A percentile compares a stretch with the other conserved stretches of the same genome.
phyloP scores from a whole-genome alignment of 2,113 vertebrate genomes.

The Forbesichthys agassizii region DNA sequence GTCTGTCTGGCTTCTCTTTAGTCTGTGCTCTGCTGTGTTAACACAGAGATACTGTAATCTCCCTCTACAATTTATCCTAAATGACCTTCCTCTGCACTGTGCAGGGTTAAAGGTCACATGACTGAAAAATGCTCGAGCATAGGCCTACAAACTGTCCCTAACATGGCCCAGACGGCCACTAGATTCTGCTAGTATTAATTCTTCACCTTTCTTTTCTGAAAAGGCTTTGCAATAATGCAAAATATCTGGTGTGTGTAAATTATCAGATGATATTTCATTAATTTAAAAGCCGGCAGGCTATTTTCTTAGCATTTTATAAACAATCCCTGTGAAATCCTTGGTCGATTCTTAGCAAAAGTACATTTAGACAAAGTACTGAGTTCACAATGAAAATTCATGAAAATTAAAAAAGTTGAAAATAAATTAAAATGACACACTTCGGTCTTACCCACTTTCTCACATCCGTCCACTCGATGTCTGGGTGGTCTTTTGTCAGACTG shows the following conservation, averaged over 20 bases:
- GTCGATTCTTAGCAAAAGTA: too few species aligned
- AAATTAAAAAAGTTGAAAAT: too few species aligned
- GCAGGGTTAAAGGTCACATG: conserved; percentile 36
- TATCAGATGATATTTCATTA: too few species aligned
- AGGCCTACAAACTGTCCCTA: conserved; percentile 5
- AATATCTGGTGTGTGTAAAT: neutral
- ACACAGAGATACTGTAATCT: conserved; percentile 38
- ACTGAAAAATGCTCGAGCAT: conserved; percentile 20
- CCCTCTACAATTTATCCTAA: conserved; percentile 4
- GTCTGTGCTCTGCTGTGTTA: conserved; percentile 36
- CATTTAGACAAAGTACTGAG: too few species aligned
- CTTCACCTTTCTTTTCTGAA: neutral
- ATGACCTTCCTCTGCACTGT: conserved; percentile 23
- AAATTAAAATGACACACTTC: too few species aligned
- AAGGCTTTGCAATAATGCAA: neutral
- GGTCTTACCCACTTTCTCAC: too few species aligned
- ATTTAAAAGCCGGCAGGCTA: too few species aligned
- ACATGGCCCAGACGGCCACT: conserved; percentile 1
- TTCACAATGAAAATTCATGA: too few species aligned
- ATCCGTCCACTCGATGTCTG: neutral
- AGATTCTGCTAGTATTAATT: neutral
- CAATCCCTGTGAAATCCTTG: too few species aligned
- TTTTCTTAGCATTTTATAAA: too few species aligned
- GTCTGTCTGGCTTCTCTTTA: neutral
- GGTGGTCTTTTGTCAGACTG: neutral